Percentiles rank a stretch among this genome's conserved stretches.
These are phyloP conservation scores for Tuta absoluta DNA, from an alignment of 2,888 invertebrate genomes.

Conservation along the genomic window DNA sequence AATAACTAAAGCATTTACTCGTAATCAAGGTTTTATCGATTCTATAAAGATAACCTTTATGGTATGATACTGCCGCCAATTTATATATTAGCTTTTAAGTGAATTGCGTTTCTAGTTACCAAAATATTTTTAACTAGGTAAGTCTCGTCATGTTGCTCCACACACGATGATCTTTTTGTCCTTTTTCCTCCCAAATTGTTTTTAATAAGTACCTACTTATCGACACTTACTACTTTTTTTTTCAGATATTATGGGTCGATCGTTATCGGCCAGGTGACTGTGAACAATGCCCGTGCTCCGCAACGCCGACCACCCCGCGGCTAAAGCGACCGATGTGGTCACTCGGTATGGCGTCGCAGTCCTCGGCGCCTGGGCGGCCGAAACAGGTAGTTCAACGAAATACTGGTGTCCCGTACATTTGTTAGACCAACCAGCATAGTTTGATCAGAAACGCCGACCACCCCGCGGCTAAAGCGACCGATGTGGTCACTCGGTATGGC, in stretches of 20 bases:
- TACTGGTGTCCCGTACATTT: not conserved
- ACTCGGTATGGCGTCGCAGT: constrained; percentile 68
- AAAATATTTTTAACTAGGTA: no score
- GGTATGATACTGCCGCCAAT: no score
- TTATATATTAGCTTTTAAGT: no score
- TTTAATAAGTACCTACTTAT: not conserved
- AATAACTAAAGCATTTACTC: no score
- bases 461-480: constrained; percentile 56
- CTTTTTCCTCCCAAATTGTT: not conserved
- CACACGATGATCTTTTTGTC: not conserved
- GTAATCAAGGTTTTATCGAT: no score
- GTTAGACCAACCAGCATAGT: no score
- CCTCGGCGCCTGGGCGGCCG: constrained; percentile 68
- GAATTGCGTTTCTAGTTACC: no score
- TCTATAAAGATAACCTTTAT: no score
- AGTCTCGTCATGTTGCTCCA: no score
- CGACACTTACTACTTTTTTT: not conserved
- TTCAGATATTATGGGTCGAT: constrained; percentile 58
- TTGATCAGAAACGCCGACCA: constrained; percentile 59
- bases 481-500: constrained; percentile 58
- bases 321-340: constrained; percentile 52
- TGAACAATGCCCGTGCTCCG: constrained; percentile 66
- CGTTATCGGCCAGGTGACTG: constrained; percentile 46
- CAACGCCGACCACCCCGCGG: constrained; percentile 66
- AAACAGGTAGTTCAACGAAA: constrained; percentile 52